Evolutionary conservation across 2,888 invertebrate genomes (phyloP), one percentile per base, ranked within the genome.

Genomic region (Dione juno): DNA sequence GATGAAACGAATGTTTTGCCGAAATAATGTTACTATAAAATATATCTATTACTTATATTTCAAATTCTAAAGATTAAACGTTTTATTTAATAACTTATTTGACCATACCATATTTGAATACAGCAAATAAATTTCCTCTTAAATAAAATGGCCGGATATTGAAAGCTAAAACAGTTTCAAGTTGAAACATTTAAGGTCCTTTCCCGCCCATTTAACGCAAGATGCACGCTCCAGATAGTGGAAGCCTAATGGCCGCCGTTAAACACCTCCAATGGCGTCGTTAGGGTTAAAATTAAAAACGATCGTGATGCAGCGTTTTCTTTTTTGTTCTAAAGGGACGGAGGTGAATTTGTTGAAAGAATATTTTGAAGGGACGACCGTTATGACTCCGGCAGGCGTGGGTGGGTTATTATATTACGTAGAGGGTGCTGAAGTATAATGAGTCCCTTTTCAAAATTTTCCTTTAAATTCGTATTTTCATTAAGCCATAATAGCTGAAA

Each of bases 201-300:
- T 88, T 87, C 85, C 86, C 81, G 83, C 79, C 82, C 87, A 87
- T 90, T 89, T 88, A 84, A 80, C 84, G 75, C 77, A 74, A 74
- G 74, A 74, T 74, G 72, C 69, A 76, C 75, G 76, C 48, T 66
- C 67, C 67, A 86, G 91, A 91, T 91, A 90, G 88, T 86, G 79
- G 85, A 79, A 77, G 81, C 82, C 82, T 88, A 90, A 90, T 90
- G 90, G 87, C 82, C 77, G 79, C 77, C 85, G 86, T 81, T 87
- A 87, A 90, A 90, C 87, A 83, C 87, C 90, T 87, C 84, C 88
- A 89, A 90, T 89, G 85, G 85, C 89, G 85, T 91, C 90, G 90
- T 92, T 92, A 89, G 87, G 88, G 87, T 82, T 83, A 84, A 92
- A 91, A 92, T 93, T 93, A 92, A 92, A 92, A 91, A 90, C 85